These are phyloP conservation scores for Standfussiana lucernea DNA, from an alignment of 2,888 invertebrate genomes.

Conservation along the genomic window DNA sequence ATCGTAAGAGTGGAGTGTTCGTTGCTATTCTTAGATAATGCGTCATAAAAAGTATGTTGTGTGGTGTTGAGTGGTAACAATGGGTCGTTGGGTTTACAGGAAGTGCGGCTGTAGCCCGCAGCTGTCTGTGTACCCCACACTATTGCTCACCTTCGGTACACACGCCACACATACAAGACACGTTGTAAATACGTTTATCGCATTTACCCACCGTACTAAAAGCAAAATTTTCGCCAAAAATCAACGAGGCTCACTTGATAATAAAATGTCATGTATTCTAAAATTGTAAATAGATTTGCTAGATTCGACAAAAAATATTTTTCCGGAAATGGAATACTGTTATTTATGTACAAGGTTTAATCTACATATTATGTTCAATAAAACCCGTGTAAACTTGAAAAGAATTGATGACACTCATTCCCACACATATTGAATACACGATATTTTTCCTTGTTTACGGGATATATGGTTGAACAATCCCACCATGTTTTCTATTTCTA, in stretches of 20 bases:
- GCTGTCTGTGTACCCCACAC: conserved; percentile 75
- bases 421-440: conserved; percentile 18
- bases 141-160: conserved; percentile 63
- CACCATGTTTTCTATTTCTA: conserved; percentile 39
- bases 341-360: neutral
- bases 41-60: conserved; percentile 80
- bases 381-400: conserved; percentile 1
- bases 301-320: neutral
- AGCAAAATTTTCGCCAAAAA: conserved; percentile 32
- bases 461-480: conserved; percentile 15
- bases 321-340: neutral
- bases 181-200: conserved; percentile 45
- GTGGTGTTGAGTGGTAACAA: conserved; percentile 78
- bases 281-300: neutral
- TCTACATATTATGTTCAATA: neutral
- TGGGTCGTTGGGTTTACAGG: conserved; percentile 84
- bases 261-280: neutral
- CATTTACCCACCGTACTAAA: conserved; percentile 42
- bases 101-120: conserved; percentile 83
- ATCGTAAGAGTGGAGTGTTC: conserved; percentile 65
- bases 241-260: neutral
- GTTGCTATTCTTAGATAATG: conserved; percentile 74
- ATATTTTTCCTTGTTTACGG: conserved; percentile 51
- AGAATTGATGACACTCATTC: conserved; percentile 19
- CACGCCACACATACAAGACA: conserved; percentile 38